Conservation (phyloP, 2,888 invertebrate species). For the Hyalella azteca region DNA sequence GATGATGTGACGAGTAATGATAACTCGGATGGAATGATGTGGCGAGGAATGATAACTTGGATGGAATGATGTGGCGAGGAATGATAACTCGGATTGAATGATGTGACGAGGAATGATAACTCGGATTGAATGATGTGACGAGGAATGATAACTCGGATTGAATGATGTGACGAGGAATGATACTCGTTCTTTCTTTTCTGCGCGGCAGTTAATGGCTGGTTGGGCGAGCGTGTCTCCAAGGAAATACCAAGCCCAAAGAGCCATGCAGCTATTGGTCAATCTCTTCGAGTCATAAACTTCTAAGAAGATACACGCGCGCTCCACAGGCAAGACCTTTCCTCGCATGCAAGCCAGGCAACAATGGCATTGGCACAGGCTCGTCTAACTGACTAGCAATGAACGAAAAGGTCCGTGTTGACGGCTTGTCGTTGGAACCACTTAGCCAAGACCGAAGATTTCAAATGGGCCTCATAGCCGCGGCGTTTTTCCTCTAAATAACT, state of each 20-base stretch:
- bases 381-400: neutral
- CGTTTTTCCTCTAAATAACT: too few relatives aligned
- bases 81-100: neutral
- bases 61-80: too few relatives aligned
- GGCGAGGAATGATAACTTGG: neutral
- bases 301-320: neutral
- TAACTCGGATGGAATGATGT: neutral
- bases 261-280: neutral
- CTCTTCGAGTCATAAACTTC: neutral
- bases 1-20: too few relatives aligned
- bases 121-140: neutral
- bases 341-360: too few relatives aligned
- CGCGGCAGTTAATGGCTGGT: neutral
- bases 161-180: neutral
- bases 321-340: neutral
- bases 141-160: neutral
- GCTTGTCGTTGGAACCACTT: conserved; percentile 21
- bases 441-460: conserved; percentile 1
- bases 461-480: too few relatives aligned
- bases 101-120: neutral
- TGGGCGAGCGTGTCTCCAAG: neutral
- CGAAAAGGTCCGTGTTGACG: neutral
- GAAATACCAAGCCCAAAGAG: neutral
- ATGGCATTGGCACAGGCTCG: too few relatives aligned
- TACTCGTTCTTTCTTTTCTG: neutral